Base-by-base conservation (phyloP, 2,113 vertebrate genomes). In the Octodon degus region DNA sequence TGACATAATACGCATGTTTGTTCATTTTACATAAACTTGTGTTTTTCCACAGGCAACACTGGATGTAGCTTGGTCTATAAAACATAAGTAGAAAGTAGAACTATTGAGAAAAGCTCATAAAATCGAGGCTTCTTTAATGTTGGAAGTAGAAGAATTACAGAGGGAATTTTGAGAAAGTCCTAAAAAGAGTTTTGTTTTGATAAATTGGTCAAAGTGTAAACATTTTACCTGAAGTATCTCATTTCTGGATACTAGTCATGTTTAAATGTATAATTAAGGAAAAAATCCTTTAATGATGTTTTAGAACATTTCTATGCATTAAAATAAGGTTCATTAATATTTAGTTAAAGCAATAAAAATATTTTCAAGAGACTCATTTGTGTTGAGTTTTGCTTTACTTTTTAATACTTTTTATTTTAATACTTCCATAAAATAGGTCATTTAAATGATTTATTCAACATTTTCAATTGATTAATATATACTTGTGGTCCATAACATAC, bases 161-260 rank as follows among this genome's bases (percentile, higher is more conserved):
- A n/a, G n/a, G 63, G 60, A 96, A 95, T 4, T 93, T 62, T 87
- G 70, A 94, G 27, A 86, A 95, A 83, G 62, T 92, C 74, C 65
- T 83, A 63, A 80, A 65, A 67, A 76, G 55, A 93, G 24, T 67
- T 90, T 70, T 70, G 70, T 10, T 62, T 84, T 70, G 79, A 91
- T 93, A 95, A 90, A 90, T 63, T 92, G 53, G 62, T n/a, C 58
- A 96, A 94, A 87, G 19, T 90, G 20, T 68, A 87, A 94, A 96
- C 50, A 47, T 65, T 94, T 93, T 93, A 82, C 60, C 72, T 91
- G 60, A 60, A 93, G 5, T 95, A 80, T 67, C 12, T 95, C 50
- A 93, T 76, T 82, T 91, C 84, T 84, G 47, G 62, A 93, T 92
- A 81, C 37, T 53, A 62, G 65, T 86, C 25, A 40, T 70, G 11